A percentile compares a stretch with the other conserved stretches of the same genome.
These are phyloP conservation scores for Drosophila lowei DNA, from an alignment of 1,140 invertebrate species.

Conservation along the genomic window DNA sequence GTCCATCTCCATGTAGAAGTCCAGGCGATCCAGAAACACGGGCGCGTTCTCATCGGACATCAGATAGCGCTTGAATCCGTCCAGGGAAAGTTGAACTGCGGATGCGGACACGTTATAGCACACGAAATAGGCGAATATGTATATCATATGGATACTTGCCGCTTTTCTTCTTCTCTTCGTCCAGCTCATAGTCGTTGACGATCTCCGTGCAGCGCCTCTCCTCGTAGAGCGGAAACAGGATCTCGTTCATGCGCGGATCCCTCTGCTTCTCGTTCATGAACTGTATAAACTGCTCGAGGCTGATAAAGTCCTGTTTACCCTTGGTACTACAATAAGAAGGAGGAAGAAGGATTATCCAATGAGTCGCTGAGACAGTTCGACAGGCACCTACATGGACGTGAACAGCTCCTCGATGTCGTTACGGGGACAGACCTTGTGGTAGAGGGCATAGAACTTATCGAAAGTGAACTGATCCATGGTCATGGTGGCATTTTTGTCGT, in stretches of 20 bases:
- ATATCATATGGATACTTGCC: slow-evolving; percentile 85
- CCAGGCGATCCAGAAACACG: slow-evolving; percentile 97
- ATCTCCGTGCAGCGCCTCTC: slow-evolving; percentile 96
- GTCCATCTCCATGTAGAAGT: slow-evolving; percentile 99
- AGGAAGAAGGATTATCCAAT: too few species aligned
- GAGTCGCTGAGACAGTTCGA: neutral
- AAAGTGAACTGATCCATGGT: slow-evolving; percentile 98
- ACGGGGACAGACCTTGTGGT: slow-evolving; percentile 99
- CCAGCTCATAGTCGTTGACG: slow-evolving; percentile 96
- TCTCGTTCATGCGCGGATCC: slow-evolving; percentile 99
- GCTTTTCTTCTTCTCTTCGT: slow-evolving; percentile 90
- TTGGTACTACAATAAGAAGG: slow-evolving; percentile 87
- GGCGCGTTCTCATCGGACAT: slow-evolving; percentile 99
- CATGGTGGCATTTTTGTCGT: slow-evolving; percentile 98
- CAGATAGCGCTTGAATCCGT: slow-evolving; percentile 97
- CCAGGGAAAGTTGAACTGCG: slow-evolving; percentile 91
- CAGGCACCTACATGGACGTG: slow-evolving; percentile 93
- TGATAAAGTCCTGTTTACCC: slow-evolving; percentile 94
- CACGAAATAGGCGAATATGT: neutral
- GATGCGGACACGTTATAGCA: neutral
- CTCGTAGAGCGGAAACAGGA: slow-evolving; percentile 98
- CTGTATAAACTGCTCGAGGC: slow-evolving; percentile 93
- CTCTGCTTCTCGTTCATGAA: slow-evolving; percentile 99
- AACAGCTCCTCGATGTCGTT: slow-evolving; percentile 99
- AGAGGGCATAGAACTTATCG: slow-evolving; percentile 99